These are phyloP conservation scores for Pelmatolapia mariae DNA, from an alignment of 2,113 vertebrate species.

Conservation along the genomic window DNA sequence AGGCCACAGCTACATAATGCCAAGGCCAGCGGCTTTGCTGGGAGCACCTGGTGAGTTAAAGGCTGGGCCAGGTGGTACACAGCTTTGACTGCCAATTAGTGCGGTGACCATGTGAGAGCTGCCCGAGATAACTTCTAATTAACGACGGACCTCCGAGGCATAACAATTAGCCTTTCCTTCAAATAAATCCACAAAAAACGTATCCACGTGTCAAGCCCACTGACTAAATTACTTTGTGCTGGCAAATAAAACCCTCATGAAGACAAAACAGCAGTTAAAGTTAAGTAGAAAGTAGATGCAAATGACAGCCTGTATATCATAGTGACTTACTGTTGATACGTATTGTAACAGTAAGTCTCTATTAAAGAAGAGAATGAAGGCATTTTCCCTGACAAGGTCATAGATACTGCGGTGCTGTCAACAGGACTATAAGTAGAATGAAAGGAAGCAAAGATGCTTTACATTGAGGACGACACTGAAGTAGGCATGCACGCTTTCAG, in stretches of 20 bases:
- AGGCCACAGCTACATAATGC: conserved; percentile 3
- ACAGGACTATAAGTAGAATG: background rate
- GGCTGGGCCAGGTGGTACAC: conserved; percentile 57
- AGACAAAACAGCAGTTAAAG: background rate
- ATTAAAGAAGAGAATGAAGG: background rate
- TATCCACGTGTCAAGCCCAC: background rate
- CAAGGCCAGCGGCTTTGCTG: conserved; percentile 22
- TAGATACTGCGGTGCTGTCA: background rate
- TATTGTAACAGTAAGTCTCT: background rate
- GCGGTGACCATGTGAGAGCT: conserved; percentile 46
- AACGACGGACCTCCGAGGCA: conserved; percentile 53
- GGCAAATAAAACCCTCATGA: background rate
- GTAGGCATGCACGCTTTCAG: background rate
- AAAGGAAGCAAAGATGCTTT: background rate
- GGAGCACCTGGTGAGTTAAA: conserved; percentile 56
- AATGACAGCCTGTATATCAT: background rate
- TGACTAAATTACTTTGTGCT: background rate
- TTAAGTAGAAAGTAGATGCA: background rate
- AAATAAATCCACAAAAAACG: conserved; percentile 25
- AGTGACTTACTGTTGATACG: background rate
- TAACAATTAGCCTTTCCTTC: conserved; percentile 54
- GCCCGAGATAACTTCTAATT: conserved; percentile 58
- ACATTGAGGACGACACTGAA: background rate
- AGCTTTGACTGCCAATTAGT: conserved; percentile 64
- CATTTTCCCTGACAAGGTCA: conserved; percentile 29